Evolutionary conservation across 2,888 invertebrate species (phyloP).

Genomic region (Adelognathus sp.): DNA sequence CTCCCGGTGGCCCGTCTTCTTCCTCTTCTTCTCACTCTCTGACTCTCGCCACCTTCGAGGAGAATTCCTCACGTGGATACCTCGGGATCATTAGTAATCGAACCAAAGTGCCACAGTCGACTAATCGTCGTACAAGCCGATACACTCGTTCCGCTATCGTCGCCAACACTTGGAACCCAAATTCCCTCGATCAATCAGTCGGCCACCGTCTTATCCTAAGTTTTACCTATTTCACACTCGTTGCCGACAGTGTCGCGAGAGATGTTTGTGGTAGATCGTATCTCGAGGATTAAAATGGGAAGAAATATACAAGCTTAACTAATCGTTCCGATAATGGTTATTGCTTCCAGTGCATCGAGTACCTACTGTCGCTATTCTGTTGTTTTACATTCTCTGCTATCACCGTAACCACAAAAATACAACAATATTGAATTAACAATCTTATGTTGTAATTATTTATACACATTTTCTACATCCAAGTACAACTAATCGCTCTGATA

Average conservation of each 20-base stretch:
- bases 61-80: constrained; percentile 2
- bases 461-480: no score
- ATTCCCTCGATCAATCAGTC: constrained; percentile 46
- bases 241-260: not conserved
- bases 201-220: not conserved
- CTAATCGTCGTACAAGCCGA: constrained; percentile 48
- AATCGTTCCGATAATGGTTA: not conserved
- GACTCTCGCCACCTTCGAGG: constrained; percentile 29
- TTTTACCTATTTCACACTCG: not conserved
- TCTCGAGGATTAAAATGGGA: constrained; percentile 28
- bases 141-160: constrained; percentile 26
- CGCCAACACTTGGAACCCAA: constrained; percentile 28
- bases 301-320: not conserved
- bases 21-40: constrained; percentile 9
- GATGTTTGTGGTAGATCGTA: constrained; percentile 41
- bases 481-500: no score
- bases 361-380: no score
- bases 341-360: not conserved
- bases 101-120: constrained; percentile 37
- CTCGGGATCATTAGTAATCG: constrained; percentile 40
- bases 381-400: no score
- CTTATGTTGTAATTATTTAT: no score
- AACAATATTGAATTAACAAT: no score
- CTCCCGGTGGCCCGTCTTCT: constrained; percentile 35
- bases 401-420: no score